Conservation (phyloP, 1,140 invertebrate genomes). For the Heliothis virescens region DNA sequence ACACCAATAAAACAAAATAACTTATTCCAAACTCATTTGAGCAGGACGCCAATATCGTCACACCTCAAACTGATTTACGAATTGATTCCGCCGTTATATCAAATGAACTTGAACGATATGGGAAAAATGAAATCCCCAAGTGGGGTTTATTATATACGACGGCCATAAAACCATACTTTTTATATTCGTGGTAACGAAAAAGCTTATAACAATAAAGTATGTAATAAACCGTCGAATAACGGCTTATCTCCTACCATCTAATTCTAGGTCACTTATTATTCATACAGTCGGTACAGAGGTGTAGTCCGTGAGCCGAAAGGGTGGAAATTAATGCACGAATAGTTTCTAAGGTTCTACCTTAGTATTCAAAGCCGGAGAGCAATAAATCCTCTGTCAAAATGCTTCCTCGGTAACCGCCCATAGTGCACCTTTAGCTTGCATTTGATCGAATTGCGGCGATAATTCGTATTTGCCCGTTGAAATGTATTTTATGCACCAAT, state of each 20-base stretch:
- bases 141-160: constrained; percentile 10
- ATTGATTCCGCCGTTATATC: neutral
- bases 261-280: constrained; percentile 21
- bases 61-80: neutral
- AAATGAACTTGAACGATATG: constrained; percentile 21
- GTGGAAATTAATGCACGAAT: constrained; percentile 14
- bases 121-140: neutral
- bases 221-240: constrained; percentile 35
- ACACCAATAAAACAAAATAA: neutral
- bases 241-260: neutral
- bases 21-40: neutral
- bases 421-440: constrained; percentile 33
- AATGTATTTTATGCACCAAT: neutral
- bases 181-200: constrained; percentile 13
- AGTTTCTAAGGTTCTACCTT: constrained; percentile 33
- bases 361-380: constrained; percentile 28
- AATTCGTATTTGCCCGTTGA: constrained; percentile 37
- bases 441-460: constrained; percentile 31
- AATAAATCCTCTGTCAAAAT: constrained; percentile 46
- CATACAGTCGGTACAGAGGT: neutral
- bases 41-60: neutral
- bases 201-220: constrained; percentile 37
- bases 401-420: constrained; percentile 31
- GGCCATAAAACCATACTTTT: constrained; percentile 21
- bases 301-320: constrained; percentile 6